phyloP scores from a whole-genome alignment of 1,140 invertebrate species.

The Meloidogyne exigua region DNA sequence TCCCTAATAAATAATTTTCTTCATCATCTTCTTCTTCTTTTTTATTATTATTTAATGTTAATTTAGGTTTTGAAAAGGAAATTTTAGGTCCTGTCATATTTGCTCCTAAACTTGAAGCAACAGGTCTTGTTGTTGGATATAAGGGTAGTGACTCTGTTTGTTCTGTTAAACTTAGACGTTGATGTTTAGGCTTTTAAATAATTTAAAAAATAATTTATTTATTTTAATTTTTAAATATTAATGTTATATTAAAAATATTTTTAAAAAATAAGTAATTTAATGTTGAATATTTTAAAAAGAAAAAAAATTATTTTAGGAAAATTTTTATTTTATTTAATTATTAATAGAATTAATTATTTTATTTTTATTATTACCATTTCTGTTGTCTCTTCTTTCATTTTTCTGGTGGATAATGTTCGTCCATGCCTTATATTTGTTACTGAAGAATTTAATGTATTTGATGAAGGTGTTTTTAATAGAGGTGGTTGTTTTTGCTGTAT shows the following conservation, averaged over 20 bases:
- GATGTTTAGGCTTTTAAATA: neutral
- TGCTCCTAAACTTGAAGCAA: neutral
- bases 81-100: neutral
- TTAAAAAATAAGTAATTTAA: too few relatives aligned
- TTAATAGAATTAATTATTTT: too few relatives aligned
- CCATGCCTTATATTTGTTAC: neutral
- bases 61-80: neutral
- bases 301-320: too few relatives aligned
- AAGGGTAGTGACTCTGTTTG: neutral
- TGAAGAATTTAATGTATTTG: neutral
- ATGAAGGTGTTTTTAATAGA: neutral
- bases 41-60: neutral
- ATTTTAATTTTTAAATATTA: too few relatives aligned
- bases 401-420: neutral
- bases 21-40: neutral
- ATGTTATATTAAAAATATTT: too few relatives aligned
- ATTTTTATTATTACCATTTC: neutral
- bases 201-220: too few relatives aligned
- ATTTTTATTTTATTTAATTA: too few relatives aligned
- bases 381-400: neutral
- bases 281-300: too few relatives aligned
- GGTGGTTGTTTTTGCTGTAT: neutral
- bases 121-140: neutral
- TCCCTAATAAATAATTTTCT: neutral
- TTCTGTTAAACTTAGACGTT: neutral